Evolutionary conservation across 2,888 invertebrate genomes (phyloP).

Genomic region (Hesperia comma): DNA sequence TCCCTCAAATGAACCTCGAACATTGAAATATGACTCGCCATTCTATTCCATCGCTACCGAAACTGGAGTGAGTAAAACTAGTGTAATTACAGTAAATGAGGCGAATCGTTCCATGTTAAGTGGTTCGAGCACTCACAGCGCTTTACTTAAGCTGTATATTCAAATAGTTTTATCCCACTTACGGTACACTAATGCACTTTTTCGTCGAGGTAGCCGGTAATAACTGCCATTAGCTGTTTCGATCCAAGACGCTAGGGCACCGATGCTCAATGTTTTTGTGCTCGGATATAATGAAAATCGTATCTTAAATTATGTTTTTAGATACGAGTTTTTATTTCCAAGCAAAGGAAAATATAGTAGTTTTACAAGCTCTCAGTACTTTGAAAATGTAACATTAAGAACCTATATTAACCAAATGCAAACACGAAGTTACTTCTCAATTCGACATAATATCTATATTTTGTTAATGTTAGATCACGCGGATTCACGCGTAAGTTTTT

Average conservation of each 20-base stretch:
- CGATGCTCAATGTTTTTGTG: slow-evolving; percentile 24
- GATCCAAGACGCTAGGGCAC: slow-evolving; percentile 55
- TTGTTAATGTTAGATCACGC: too few species aligned
- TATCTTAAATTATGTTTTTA: neutral
- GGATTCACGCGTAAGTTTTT: too few species aligned
- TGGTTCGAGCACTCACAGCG: slow-evolving; percentile 72
- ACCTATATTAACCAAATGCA: too few species aligned
- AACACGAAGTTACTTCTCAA: too few species aligned
- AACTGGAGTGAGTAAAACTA: slow-evolving; percentile 55
- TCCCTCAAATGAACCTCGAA: slow-evolving; percentile 5
- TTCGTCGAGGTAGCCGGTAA: slow-evolving; percentile 75
- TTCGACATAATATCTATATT: too few species aligned
- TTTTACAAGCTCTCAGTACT: too few species aligned
- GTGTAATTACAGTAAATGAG: slow-evolving; percentile 71
- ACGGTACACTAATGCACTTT: slow-evolving; percentile 79
- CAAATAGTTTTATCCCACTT: slow-evolving; percentile 80
- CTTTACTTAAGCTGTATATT: slow-evolving; percentile 78
- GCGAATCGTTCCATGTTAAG: slow-evolving; percentile 73
- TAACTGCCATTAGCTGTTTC: slow-evolving; percentile 76
- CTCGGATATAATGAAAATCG: slow-evolving; percentile 30
- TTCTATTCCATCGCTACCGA: slow-evolving; percentile 48
- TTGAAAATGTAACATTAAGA: too few species aligned
- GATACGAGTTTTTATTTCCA: neutral
- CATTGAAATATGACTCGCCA: slow-evolving; percentile 49
- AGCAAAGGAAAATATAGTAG: too few species aligned